Evolutionary conservation across 2,113 vertebrate species (phyloP), one percentile per base, ranked within the genome.

Genomic region (Lagenorhynchus albirostris): DNA sequence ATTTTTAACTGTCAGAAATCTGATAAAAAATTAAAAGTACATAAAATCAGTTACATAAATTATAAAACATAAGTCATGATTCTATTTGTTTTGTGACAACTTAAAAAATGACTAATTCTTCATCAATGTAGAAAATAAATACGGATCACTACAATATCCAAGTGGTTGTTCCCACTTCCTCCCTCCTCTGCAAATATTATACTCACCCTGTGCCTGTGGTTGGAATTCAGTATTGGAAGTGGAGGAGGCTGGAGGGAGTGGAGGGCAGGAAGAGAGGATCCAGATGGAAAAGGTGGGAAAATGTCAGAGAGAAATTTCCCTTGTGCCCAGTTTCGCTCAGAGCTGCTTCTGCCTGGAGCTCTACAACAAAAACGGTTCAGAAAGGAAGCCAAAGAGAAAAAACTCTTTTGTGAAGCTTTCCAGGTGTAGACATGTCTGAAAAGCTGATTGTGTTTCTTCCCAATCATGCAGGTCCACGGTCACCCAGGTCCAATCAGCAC

Each of bases 1-100:
- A 96, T 95, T 96, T 80, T 50, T 70, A 93, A 93, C 71, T 73
- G 58, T 87, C 83, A 96, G 77, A 92, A 96, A 96, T 77, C 58
- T 81, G 94, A 87, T 95, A 92, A 70, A 95, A 96, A 92, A 20
- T 80, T 84, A 95, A 29, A 89, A 95, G 36, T 84, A 58, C 6
- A 92, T 55, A 55, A 91, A 96, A 87, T 80, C 65, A 82, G 65
- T 92, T 96, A 62, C 65, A 74, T 87, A 94, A 94, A 96, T 95
- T 95, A 95, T 68, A 82, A 89, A 87, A 91, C 14, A 31, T 63
- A 97, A 96, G 53, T 96, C 83, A 90, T 70, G 53, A 93, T 95
- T 96, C 89, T 92, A 67, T 97, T 95, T 97, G 86, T 58, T 94
- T 84, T 79, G 70, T 94, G 80, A 96, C 94, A 97, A 58, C 63